These are phyloP conservation scores for Agrochola macilenta DNA, from an alignment of 2,888 invertebrate genomes.

Conservation along the genomic window DNA sequence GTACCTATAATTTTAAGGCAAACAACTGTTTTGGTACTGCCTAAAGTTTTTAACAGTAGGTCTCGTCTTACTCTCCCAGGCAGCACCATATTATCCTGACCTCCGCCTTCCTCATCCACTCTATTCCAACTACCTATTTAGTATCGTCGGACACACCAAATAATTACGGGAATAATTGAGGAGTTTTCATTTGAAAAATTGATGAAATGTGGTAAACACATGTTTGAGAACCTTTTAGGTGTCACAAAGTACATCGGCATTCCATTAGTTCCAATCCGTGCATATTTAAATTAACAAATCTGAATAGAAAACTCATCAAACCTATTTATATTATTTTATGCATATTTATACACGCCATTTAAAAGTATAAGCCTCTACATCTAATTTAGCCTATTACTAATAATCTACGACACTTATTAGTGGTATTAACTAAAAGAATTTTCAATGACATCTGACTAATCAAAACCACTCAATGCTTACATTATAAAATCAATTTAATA, in stretches of 20 bases:
- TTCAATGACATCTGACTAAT: slow-evolving; percentile 67
- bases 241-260: slow-evolving; percentile 30
- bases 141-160: no score
- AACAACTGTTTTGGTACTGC: no score
- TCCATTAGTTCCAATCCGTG: slow-evolving; percentile 45
- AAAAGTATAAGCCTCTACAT: slow-evolving; percentile 56
- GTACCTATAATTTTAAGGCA: not conserved
- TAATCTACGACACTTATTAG: slow-evolving; percentile 65
- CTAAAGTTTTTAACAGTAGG: no score
- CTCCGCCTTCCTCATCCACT: no score
- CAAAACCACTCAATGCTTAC: slow-evolving; percentile 72
- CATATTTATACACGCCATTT: slow-evolving; percentile 58
- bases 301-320: slow-evolving; percentile 58
- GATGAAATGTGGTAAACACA: slow-evolving; percentile 4
- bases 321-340: slow-evolving; percentile 51
- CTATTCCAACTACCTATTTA: no score
- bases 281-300: slow-evolving; percentile 52
- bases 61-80: no score
- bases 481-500: slow-evolving; percentile 73
- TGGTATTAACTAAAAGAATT: slow-evolving; percentile 66
- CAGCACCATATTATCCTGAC: no score
- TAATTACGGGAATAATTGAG: not conserved
- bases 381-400: slow-evolving; percentile 58
- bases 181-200: not conserved
- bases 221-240: slow-evolving; percentile 32